Evolutionary conservation across 2,113 vertebrate genomes (phyloP), one percentile per base, ranked within the genome.

Genomic region (Anser brachyrhynchus): DNA sequence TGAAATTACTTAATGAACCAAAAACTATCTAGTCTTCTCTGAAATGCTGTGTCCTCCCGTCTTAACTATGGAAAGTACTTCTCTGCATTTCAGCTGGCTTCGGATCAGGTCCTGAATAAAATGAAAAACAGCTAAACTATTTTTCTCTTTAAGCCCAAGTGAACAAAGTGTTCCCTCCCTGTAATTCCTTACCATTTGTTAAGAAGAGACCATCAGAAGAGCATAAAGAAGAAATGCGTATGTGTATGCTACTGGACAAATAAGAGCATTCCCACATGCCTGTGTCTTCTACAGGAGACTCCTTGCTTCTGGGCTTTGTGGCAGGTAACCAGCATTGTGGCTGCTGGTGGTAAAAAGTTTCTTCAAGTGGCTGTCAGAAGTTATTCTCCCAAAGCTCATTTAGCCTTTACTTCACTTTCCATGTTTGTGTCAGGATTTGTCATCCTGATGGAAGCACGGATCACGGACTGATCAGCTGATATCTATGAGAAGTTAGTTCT

Each of bases 221-320:
- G 13, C 18, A 28, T 78, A 8, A 94, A 35, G 39, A 44, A 67
- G 79, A 57, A 13, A 29, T 4, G 17, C 3, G 10, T 62, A 37
- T 39, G 15, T 21, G 7, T 65, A 16, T 74, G 17, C 81, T 57
- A 28, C 20, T 31, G 39, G 37, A 54, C 23, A 89, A 61, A 80
- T 91, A 14, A 2, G 35, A 89, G 52, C 29, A 20, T 5, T 89
- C 54, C 26, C 12, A 44, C 43, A 19, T 2, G 4, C 46, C 52
- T 52, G 35, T 0, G 0, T 55, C 37, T 81, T 71, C 43, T 52
- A 17, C 31, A 64, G 25, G 62, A 70, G n/a, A 64, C 39, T 23
- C 89, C 67, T 52, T 46, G 3, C 13, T 66, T 84, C 37, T 51
- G 55, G 19, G 39, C 28, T 90, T 85, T 69, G 17, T 65, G 65